Evolutionary conservation across 2,888 invertebrate species (phyloP), one percentile per base, ranked within the genome.

Genomic region (Gasteruption jaculator): DNA sequence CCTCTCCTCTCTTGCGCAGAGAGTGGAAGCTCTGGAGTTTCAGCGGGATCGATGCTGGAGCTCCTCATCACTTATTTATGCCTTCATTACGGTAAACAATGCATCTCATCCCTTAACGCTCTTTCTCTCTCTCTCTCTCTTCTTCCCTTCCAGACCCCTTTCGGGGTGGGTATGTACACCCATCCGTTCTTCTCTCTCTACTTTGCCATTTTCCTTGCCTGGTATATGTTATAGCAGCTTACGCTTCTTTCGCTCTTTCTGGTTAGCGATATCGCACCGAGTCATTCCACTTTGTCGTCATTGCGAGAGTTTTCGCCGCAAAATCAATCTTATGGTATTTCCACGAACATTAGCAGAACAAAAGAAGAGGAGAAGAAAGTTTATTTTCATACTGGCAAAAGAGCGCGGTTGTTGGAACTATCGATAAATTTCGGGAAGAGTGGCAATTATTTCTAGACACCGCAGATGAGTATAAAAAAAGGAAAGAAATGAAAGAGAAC

Each of bases 11-110:
- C 33, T 20, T 22, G 30, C 31, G 32, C 21, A 35, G 20, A 32
- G 32, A 38, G 25, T 19, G n/a, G n/a, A n/a, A n/a, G n/a, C n/a
- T n/a, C n/a, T n/a, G n/a, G n/a, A n/a, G n/a, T n/a, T n/a, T n/a
- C n/a, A 27, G 34, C 25, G 45, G 48, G 61, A 64, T 62, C 60
- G 59, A 52, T 56, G 56, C 53, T 46, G 52, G 54, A 55, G 54
- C 60, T 57, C 51, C 56, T 64, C 63, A 56, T 61, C 56, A 59
- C 58, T 65, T 65, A 65, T 65, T 65, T 63, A 65, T 61, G 60
- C 61, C 60, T 64, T 65, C 65, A 63, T 65, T 65, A 65, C 63
- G 58, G 60, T 63, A 65, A 65, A 63, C 64, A 65, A 64, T 65
- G 59, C 56, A 52, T 54, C 56, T 53, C n/a, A n/a, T 48, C 57